Evolutionary conservation across 2,888 invertebrate genomes (phyloP).

Genomic region (Apodemia zela): DNA sequence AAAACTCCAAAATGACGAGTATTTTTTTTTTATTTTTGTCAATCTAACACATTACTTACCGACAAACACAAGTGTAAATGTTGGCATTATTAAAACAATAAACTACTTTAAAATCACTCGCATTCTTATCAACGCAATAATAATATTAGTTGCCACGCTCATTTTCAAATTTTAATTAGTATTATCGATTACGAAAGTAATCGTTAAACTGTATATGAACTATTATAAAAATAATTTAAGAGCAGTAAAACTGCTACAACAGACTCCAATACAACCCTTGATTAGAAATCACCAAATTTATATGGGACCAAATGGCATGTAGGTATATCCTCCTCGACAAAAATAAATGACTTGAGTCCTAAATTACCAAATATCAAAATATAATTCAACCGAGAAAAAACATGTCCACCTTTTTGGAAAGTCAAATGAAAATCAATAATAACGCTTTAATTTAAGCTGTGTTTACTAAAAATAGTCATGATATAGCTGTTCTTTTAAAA

Average conservation of each 20-base stretch:
- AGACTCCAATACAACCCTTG: not conserved
- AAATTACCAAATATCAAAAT: too few relatives aligned
- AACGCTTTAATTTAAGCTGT: too few relatives aligned
- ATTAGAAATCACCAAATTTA: too few relatives aligned
- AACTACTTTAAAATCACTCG: conserved; percentile 17
- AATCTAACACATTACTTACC: conserved; percentile 28
- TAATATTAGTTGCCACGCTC: conserved; percentile 48
- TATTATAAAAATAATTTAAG: not conserved
- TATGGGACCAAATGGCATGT: too few relatives aligned
- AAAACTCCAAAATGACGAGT: not conserved
- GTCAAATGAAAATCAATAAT: too few relatives aligned
- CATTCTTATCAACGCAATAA: conserved; percentile 28
- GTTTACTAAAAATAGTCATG: too few relatives aligned
- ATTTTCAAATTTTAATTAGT: conserved; percentile 64
- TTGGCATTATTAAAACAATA: conserved; percentile 42
- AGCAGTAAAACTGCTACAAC: not conserved
- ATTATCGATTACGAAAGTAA: conserved; percentile 43
- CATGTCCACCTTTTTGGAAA: too few relatives aligned
- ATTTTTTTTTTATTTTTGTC: not conserved
- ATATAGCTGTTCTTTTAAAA: too few relatives aligned
- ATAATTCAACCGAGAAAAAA: too few relatives aligned
- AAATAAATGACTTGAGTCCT: too few relatives aligned
- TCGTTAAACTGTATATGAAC: not conserved
- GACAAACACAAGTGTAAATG: conserved; percentile 28
- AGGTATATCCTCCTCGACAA: too few relatives aligned